Percentiles rank a stretch among this genome's conserved stretches.
Evolutionary conservation across 2,113 vertebrate genomes (phyloP).

Genomic region (Myotis yumanensis): DNA sequence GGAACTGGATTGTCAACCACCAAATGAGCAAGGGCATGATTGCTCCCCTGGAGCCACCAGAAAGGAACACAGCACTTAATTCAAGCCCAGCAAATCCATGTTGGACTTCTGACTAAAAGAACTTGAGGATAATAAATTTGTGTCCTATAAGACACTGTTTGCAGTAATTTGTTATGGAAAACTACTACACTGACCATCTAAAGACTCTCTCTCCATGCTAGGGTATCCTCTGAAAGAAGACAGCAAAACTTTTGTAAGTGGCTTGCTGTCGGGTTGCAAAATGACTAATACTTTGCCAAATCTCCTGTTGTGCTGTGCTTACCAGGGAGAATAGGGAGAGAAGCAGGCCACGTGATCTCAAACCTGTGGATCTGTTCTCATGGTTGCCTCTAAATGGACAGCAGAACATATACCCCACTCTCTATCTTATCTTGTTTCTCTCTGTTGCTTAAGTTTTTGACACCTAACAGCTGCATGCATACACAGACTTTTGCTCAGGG

Average conservation of each 20-base stretch:
- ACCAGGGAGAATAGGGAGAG: background rate
- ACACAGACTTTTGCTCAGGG: background rate
- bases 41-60: background rate
- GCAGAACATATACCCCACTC: background rate
- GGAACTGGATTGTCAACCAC: background rate
- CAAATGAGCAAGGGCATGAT: background rate
- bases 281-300: background rate
- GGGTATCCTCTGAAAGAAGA: background rate
- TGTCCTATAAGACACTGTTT: background rate
- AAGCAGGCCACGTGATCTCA: background rate
- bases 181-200: background rate
- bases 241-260: background rate
- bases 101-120: background rate
- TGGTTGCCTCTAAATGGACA: background rate
- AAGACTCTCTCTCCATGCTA: background rate
- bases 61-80: background rate
- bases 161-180: background rate
- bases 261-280: background rate
- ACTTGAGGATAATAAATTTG: background rate
- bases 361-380: background rate
- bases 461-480: background rate
- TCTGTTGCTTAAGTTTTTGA: background rate
- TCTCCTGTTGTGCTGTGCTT: background rate
- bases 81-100: background rate
- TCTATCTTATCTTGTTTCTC: background rate